These are phyloP conservation scores for Gastracanthus pulcherrimus DNA, from an alignment of 2,888 invertebrate genomes.

Conservation along the genomic window DNA sequence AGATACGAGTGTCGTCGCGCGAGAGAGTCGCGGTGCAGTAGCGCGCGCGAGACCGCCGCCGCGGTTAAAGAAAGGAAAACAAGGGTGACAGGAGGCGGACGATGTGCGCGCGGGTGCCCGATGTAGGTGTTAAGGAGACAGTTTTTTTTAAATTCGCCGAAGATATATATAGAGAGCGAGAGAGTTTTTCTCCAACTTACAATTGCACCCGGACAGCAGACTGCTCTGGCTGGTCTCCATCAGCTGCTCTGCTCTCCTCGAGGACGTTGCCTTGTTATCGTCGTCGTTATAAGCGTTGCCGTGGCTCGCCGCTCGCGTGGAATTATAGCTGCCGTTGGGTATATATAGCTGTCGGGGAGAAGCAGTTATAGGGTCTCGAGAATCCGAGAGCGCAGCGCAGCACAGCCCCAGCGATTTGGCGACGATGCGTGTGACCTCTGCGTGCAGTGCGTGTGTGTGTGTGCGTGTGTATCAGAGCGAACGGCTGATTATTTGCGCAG, in stretches of 20 bases:
- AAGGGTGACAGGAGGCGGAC: background rate
- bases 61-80: background rate
- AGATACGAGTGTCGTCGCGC: background rate
- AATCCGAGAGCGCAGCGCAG: no score
- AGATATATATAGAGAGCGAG: no score
- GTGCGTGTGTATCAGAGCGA: background rate
- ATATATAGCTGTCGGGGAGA: no score
- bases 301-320: no score
- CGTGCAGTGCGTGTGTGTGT: no score
- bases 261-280: background rate
- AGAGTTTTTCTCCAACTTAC: no score
- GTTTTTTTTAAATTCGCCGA: no score
- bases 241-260: background rate
- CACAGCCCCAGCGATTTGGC: no score
- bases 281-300: background rate
- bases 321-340: no score
- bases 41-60: background rate
- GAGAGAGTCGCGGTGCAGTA: constrained; percentile 1
- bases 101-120: background rate
- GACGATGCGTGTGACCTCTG: no score
- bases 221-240: constrained; percentile 69
- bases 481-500: constrained; percentile 39
- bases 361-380: no score
- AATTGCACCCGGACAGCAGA: constrained; percentile 68
- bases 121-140: no score